Evolutionary conservation across 2,797 vertebrate species (phyloP).

Genomic region (Siniperca undulata): DNA sequence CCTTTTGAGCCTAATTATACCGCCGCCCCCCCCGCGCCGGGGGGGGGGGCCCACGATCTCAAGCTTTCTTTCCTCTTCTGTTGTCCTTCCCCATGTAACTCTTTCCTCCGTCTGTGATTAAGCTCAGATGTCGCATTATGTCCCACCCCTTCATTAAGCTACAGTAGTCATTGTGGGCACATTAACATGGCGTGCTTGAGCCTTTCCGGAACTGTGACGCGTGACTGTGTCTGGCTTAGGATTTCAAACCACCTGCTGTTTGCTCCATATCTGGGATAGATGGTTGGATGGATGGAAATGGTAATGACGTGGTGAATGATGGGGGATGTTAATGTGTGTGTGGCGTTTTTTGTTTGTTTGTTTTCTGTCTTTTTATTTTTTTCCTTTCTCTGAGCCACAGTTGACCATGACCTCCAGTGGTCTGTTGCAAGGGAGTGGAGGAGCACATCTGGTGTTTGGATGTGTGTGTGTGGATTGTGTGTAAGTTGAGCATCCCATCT

Average conservation of each 20-base stretch:
- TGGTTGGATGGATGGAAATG: conserved; percentile 46
- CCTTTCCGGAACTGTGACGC: conserved; percentile 51
- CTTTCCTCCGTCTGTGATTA: conserved; percentile 25
- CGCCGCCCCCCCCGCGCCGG: not conserved
- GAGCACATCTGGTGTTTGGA: conserved; percentile 73
- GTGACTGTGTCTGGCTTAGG: conserved; percentile 63
- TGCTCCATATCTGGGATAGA: conserved; percentile 63
- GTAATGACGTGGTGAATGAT: conserved; percentile 40
- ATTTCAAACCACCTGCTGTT: conserved; percentile 73
- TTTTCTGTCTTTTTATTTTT: conserved; percentile 5
- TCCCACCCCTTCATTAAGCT: conserved; percentile 20
- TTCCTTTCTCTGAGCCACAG: conserved; percentile 36
- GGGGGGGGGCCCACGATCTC: too few species aligned
- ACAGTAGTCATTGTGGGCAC: conserved; percentile 32
- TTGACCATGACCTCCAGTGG: conserved; percentile 70
- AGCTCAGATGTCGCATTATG: conserved; percentile 10
- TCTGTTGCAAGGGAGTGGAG: conserved; percentile 53
- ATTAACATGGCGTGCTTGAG: conserved; percentile 44
- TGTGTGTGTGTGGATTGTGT: conserved; percentile 50
- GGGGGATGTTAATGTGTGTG: conserved; percentile 15
- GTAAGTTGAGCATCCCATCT: conserved; percentile 72
- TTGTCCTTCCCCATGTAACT: not conserved
- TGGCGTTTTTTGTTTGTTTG: conserved; percentile 42
- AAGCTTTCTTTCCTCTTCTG: not conserved
- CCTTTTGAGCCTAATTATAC: not conserved